Evolutionary conservation across 2,797 vertebrate genomes (phyloP).

Genomic region (Pyrocephalus nanus): DNA sequence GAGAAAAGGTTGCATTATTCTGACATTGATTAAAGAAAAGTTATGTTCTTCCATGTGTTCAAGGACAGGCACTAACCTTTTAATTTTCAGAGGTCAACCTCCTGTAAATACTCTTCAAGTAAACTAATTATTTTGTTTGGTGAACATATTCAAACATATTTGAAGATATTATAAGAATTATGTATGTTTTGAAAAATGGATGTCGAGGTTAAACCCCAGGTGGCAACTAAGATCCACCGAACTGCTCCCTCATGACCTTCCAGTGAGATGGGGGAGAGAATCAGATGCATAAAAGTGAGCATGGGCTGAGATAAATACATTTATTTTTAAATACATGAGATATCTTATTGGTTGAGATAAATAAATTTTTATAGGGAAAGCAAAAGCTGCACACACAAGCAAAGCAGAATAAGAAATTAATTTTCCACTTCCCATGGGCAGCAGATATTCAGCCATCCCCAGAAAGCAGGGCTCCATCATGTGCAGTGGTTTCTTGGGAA

Average conservation of each 20-base stretch:
- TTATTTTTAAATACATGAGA: background rate
- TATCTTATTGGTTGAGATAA: background rate
- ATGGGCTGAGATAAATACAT: background rate
- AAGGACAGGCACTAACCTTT: background rate
- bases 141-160: background rate
- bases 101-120: background rate
- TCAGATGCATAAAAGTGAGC: background rate
- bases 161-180: background rate
- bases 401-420: background rate
- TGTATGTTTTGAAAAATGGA: background rate
- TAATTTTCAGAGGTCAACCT: background rate
- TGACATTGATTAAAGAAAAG: background rate
- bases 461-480: background rate
- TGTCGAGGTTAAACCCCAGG: background rate
- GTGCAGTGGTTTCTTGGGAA: background rate
- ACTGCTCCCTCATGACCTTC: background rate
- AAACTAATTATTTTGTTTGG: background rate
- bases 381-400: background rate
- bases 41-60: background rate
- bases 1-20: background rate
- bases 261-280: rapidly evolving
- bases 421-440: background rate
- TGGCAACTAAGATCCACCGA: background rate
- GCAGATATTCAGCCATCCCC: background rate
- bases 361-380: background rate